Evolutionary conservation across 2,797 vertebrate genomes (phyloP).

Genomic region (Cirrhinus molitorella): DNA sequence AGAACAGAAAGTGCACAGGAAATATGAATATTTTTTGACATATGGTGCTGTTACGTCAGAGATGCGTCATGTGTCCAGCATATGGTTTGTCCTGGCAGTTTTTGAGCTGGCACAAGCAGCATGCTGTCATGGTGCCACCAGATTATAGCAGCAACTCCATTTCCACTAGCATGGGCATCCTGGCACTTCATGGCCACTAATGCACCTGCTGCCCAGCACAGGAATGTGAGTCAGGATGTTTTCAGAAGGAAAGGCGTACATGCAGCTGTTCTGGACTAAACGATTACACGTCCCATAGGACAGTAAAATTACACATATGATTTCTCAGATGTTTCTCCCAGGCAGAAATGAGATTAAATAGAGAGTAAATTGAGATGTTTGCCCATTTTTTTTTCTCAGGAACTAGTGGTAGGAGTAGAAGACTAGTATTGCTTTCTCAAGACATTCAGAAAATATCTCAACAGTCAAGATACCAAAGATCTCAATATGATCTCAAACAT

Average conservation of each 20-base stretch:
- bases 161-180: conserved; percentile 40
- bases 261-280: conserved; percentile 25
- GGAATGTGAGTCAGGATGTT: conserved; percentile 45
- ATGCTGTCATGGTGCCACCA: conserved; percentile 45
- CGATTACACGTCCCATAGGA: neutral
- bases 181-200: conserved; percentile 45
- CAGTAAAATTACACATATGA: neutral
- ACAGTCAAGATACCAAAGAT: neutral
- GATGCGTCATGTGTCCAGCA: conserved; percentile 30
- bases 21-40: conserved; percentile 23
- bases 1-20: conserved; percentile 10
- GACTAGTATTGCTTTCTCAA: neutral
- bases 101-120: conserved; percentile 41
- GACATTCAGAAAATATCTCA: neutral
- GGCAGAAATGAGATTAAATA: neutral
- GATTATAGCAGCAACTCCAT: conserved; percentile 47
- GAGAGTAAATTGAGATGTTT: neutral
- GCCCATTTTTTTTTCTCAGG: neutral
- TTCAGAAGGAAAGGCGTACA: neutral
- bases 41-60: conserved; percentile 54
- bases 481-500: neutral
- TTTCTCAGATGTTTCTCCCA: neutral
- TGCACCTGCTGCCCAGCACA: conserved; percentile 53
- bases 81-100: conserved; percentile 58
- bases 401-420: neutral